phyloP scores from a whole-genome alignment of 2,888 invertebrate species.

The Neuroscelio doddi region DNA sequence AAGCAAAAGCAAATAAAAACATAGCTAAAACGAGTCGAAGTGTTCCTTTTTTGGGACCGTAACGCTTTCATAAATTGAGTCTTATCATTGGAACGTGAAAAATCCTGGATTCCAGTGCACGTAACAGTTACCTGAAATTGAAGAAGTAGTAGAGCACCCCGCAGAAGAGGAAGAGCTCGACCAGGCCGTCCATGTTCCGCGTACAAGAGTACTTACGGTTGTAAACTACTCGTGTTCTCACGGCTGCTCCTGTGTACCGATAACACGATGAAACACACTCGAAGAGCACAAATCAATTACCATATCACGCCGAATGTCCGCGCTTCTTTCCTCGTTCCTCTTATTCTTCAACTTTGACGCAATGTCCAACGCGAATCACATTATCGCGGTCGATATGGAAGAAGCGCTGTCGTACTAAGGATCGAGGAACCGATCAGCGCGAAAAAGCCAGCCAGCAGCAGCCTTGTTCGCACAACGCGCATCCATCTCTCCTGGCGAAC shows the following conservation, averaged over 20 bases:
- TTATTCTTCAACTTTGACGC: not conserved
- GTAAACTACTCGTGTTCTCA: conserved; percentile 3
- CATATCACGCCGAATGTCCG: conserved; percentile 24
- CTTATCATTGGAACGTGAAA: too few relatives aligned
- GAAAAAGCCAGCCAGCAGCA: not conserved
- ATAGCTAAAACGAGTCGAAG: too few relatives aligned
- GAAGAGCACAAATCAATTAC: conserved; percentile 34
- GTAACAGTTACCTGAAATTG: conserved; percentile 77
- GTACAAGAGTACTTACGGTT: conserved; percentile 1
- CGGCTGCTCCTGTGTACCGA: conserved; percentile 7
- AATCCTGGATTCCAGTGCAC: too few relatives aligned
- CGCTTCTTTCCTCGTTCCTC: conserved; percentile 1
- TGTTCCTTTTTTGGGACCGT: too few relatives aligned
- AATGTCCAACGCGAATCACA: conserved; percentile 9
- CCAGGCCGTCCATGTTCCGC: conserved; percentile 74
- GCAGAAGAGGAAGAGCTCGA: conserved; percentile 77
- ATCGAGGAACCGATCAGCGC: conserved; percentile 4
- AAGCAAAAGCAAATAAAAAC: too few relatives aligned
- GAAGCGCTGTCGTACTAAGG: conserved; percentile 3
- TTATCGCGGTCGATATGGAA: conserved; percentile 13
- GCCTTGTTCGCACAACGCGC: conserved; percentile 17
- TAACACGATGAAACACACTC: conserved; percentile 24
- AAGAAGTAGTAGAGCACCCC: conserved; percentile 78
- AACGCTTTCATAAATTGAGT: too few relatives aligned
- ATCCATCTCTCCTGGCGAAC: conserved; percentile 39